A percentile compares a stretch with the other conserved stretches of the same genome.
Evolutionary conservation across 2,888 invertebrate genomes (phyloP).

Genomic region (Philhelius pedissequus): DNA sequence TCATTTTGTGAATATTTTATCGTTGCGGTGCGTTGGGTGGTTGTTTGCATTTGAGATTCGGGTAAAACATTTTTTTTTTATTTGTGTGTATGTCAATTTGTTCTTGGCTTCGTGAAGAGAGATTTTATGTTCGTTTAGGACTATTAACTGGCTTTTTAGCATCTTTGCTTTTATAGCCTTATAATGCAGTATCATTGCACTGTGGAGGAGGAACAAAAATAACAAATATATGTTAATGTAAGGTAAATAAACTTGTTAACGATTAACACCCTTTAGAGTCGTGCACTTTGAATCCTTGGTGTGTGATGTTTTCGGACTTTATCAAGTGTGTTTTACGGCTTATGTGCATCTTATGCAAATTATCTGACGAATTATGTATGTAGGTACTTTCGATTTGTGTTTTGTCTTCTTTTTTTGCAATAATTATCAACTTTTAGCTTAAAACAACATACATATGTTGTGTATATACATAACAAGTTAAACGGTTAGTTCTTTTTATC

Average conservation of each 20-base stretch:
- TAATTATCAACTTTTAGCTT: background rate
- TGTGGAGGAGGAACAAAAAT: background rate
- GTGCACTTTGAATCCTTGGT: conserved; percentile 19
- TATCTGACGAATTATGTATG: background rate
- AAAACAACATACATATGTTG: background rate
- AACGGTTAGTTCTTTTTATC: conserved; percentile 15
- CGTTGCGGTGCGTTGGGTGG: background rate
- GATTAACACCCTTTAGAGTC: conserved; percentile 5
- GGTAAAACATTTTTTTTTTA: background rate
- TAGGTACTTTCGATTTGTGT: background rate
- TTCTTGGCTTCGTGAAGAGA: background rate
- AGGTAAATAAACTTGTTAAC: background rate
- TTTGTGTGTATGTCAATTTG: background rate
- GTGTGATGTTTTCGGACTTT: background rate
- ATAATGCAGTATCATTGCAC: conserved; percentile 30
- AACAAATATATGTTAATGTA: background rate
- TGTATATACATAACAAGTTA: conserved; percentile 33
- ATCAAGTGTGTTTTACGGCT: conserved; percentile 24
- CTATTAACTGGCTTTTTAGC: conserved; percentile 13
- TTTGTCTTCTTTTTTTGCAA: background rate
- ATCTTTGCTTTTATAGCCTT: background rate
- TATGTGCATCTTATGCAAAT: conserved; percentile 49
- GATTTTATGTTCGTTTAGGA: background rate
- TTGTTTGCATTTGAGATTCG: conserved; percentile 49
- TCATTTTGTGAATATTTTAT: conserved; percentile 53